A percentile compares a stretch with the other conserved stretches of the same genome.
Conservation (phyloP, 2,113 vertebrate species). For the Pituophis catenifer region DNA sequence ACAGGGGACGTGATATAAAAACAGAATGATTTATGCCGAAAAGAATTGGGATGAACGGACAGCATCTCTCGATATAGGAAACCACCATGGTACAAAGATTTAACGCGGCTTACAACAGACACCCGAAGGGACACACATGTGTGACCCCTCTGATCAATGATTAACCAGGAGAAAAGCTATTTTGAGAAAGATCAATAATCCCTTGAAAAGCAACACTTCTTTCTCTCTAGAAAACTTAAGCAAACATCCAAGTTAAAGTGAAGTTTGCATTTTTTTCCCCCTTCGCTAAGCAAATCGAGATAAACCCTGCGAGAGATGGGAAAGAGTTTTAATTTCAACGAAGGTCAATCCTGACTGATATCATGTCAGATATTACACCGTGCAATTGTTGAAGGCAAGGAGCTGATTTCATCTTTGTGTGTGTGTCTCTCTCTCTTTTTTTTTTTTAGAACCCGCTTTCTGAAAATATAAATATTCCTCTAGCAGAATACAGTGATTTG, state of each 20-base stretch:
- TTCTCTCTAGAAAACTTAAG: constrained; percentile 13
- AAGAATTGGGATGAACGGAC: neutral
- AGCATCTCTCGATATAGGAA: neutral
- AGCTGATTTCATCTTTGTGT: neutral
- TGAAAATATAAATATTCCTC: neutral
- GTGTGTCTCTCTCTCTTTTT: neutral
- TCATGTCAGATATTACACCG: neutral
- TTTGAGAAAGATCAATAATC: constrained; percentile 43
- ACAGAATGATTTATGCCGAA: neutral
- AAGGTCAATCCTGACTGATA: neutral
- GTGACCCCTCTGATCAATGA: constrained; percentile 49
- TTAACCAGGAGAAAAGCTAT: constrained; percentile 31
- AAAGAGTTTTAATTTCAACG: neutral
- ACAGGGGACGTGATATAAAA: neutral
- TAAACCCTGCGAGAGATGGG: neutral
- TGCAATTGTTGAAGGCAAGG: neutral
- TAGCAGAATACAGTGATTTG: neutral
- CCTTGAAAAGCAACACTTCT: constrained; percentile 41
- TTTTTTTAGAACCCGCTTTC: neutral
- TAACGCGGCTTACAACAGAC: neutral
- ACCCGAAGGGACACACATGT: neutral
- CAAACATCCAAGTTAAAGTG: constrained; percentile 32
- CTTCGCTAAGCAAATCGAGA: constrained; percentile 4
- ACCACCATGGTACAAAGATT: neutral
- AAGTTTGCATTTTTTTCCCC: constrained; percentile 6